phyloP scores from a whole-genome alignment of 2,888 invertebrate species.

The Schizotus pectinicornis region DNA sequence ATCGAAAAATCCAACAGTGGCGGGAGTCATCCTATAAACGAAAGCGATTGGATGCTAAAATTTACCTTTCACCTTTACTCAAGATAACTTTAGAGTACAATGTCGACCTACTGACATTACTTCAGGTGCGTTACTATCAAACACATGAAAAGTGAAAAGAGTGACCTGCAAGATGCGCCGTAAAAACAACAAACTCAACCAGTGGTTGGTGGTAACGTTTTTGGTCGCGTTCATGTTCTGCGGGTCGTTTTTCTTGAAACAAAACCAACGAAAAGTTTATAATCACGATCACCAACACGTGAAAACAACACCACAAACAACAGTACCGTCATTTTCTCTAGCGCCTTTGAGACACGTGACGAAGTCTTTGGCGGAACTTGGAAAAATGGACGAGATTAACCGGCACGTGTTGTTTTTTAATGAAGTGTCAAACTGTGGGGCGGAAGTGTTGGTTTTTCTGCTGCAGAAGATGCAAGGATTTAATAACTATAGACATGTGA shows the following conservation, averaged over 20 bases:
- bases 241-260: conserved; percentile 35
- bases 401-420: conserved; percentile 66
- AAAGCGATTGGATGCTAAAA: neutral
- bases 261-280: conserved; percentile 3
- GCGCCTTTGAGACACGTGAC: conserved; percentile 56
- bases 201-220: conserved; percentile 37
- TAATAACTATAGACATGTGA: conserved; percentile 66
- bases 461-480: conserved; percentile 65
- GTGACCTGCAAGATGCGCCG: conserved; percentile 4
- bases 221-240: conserved; percentile 32
- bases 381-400: conserved; percentile 59
- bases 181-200: conserved; percentile 26
- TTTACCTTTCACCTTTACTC: conserved; percentile 47
- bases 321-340: conserved; percentile 25
- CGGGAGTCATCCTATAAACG: conserved; percentile 10
- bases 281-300: conserved; percentile 5
- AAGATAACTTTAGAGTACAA: conserved; percentile 10
- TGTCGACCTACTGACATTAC: conserved; percentile 38
- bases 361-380: conserved; percentile 62
- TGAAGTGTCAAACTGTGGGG: conserved; percentile 66
- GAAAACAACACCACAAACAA: conserved; percentile 25
- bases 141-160: no score
- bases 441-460: conserved; percentile 65
- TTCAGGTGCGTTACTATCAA: conserved; percentile 3
- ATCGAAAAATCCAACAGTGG: conserved; percentile 1